Evolutionary conservation across 2,797 vertebrate species (phyloP), one percentile per base, ranked within the genome.

Genomic region (Neomorphus geoffroyi): DNA sequence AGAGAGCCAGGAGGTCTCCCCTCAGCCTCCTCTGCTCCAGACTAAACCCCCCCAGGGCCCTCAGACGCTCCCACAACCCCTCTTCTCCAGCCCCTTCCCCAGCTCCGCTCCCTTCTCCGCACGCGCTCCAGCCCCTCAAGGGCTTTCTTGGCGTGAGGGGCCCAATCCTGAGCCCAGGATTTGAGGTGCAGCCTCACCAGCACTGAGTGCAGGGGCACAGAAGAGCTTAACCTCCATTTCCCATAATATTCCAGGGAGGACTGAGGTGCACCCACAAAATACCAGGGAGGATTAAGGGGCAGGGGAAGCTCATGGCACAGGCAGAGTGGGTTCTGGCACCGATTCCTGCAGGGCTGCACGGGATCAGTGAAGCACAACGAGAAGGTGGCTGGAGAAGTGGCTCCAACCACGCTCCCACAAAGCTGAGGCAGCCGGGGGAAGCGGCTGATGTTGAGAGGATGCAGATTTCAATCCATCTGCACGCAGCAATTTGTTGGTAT

Each of bases 321-420:
- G 51, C 41, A 57, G 58, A 16, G 33, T 11, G 32, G 62, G 39
- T 30, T 80, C 37, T 84, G 50, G 45, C 26, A 22, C 37, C 3
- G 0, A 5, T 7, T 22, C 27, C 53, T 56, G 10, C 53, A 10
- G 60, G 7, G 26, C 6, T 35, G 26, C 33, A 27, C 0, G 21
- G 48, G 21, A 7, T 28, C 4, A 1, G 9, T 16, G 69, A 22
- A 30, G 62, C 54, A 46, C 26, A 11, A 33, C 2, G 1, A 43
- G 69, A 26, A 39, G 45, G 30, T 11, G 30, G 51, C 39, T 58
- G n/a, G 48, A 30, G 54, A 18, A 12, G 41, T 7, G 41, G 8
- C 74, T 70, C 24, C 61, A 45, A 7, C 12, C 32, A 2, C 1
- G 0, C 6, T 51, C 50, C 56, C 8, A 3, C 33, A 30, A 19